phyloP scores from a whole-genome alignment of 2,797 vertebrate genomes.

The Hyperoplus immaculatus region DNA sequence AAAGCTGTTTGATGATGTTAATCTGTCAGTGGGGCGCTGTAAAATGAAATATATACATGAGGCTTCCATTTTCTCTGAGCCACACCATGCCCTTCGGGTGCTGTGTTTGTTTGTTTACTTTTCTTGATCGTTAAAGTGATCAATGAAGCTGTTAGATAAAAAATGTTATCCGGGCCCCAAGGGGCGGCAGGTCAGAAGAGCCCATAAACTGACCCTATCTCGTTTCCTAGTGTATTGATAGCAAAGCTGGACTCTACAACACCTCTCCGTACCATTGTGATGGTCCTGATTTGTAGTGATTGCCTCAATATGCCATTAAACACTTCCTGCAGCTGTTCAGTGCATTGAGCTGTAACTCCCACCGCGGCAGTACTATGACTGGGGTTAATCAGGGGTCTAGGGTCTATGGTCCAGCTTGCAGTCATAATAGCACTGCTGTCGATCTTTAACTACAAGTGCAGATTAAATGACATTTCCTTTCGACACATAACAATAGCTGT shows the following conservation, averaged over 20 bases:
- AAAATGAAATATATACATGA: conserved; percentile 11
- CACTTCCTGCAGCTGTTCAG: conserved; percentile 20
- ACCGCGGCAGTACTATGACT: conserved; percentile 8
- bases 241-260: conserved; percentile 28
- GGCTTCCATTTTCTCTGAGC: background rate
- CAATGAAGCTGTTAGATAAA: conserved; percentile 30
- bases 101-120: background rate
- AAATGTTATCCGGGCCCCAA: conserved; percentile 29
- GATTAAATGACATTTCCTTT: background rate
- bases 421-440: background rate
- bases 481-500: background rate
- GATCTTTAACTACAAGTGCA: background rate
- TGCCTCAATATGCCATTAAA: conserved; percentile 28
- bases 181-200: conserved; percentile 22
- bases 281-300: conserved; percentile 4
- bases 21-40: background rate
- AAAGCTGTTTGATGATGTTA: conserved; percentile 10
- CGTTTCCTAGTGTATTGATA: conserved; percentile 7
- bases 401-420: background rate
- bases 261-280: conserved; percentile 1
- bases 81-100: background rate
- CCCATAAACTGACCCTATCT: conserved; percentile 29
- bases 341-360: conserved; percentile 5
- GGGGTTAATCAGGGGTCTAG: conserved; percentile 30
- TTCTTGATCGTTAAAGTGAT: conserved; percentile 19